Evolutionary conservation across 2,888 invertebrate genomes (phyloP).

Genomic region (Camponotus fellah): DNA sequence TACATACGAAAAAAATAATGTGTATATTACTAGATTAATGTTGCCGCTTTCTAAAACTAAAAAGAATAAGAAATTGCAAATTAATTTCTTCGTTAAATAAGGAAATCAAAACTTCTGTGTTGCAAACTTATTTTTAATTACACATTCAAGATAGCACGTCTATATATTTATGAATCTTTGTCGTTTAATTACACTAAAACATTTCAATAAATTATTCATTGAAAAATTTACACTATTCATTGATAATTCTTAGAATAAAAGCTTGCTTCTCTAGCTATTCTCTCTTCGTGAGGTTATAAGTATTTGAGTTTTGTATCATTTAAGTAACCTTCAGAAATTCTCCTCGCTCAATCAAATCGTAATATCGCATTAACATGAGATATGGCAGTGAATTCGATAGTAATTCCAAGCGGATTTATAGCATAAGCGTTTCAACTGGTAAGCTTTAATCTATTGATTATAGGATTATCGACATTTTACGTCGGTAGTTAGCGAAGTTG

Average conservation of each 20-base stretch:
- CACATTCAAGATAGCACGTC: background rate
- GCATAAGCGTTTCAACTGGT: conserved; percentile 52
- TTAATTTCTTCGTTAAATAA: conserved; percentile 41
- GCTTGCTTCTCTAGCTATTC: conserved; percentile 13
- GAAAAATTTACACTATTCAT: background rate
- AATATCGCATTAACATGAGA: conserved; percentile 63
- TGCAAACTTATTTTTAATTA: background rate
- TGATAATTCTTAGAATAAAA: conserved; percentile 7
- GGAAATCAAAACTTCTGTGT: background rate
- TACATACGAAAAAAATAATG: background rate
- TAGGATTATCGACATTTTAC: conserved; percentile 64
- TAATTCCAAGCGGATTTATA: conserved; percentile 65
- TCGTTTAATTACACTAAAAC: conserved; percentile 19
- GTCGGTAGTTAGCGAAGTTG: conserved; percentile 38
- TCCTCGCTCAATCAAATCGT: conserved; percentile 66
- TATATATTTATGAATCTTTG: background rate
- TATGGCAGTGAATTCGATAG: conserved; percentile 61
- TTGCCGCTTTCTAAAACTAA: conserved; percentile 1
- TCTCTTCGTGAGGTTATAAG: background rate
- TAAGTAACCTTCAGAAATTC: conserved; percentile 60
- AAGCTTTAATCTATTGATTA: conserved; percentile 57
- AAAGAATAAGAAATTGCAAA: conserved; percentile 13
- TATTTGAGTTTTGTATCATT: conserved; percentile 43
- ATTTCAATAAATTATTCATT: background rate
- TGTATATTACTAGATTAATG: background rate